Base-by-base conservation (phyloP, 2,113 vertebrate species). In the Epinephelus fuscoguttatus region DNA sequence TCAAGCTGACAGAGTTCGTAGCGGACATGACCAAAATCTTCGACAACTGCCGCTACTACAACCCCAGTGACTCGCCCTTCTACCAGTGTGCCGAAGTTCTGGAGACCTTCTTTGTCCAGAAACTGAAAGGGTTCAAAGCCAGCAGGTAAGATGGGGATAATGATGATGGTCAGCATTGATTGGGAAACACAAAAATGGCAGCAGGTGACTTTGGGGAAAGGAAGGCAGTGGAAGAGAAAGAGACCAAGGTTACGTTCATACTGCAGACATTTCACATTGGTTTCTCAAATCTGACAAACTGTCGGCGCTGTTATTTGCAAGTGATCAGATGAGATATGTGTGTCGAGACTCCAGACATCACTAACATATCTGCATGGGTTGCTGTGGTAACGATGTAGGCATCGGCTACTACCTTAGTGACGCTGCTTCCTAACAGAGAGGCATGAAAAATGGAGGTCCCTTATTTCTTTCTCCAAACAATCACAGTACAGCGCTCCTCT, bases 11-110 rank as follows among this genome's bases (percentile, higher is more conserved):
- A 0, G 98, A 99, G 93, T 99, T 99, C 91, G 98, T 99, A 93
- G 98, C 98, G 71, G 98, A 99, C 95, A 99, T 99, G 98, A 99
- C 98, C 98, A 99, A 99, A 99, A 99, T 99, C 95, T 99, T 99
- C 90, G 98, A 99, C 95, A 99, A 99, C 94, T 99, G 98, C 95
- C 98, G 98, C 95, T 99, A 99, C 94, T 99, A 99, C 96, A 99
- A 99, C 94, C 98, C 98, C 75, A 98, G 97, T 72, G 98, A 99
- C 93, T 99, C 98, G 74, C 97, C 97, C 89, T 99, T 99, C 90
- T 99, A 98, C 95, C 98, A 99, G 91, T 98, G 98, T 93, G 98
- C 98, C 80, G 98, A 99, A 95, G 96, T 99, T 92, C 97, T 99
- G 50, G 98, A 99, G 91, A 98, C 95, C 68, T 99, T 99, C 96